These are phyloP conservation scores for Zonitis immaculata DNA, from an alignment of 2,888 invertebrate species.

Conservation along the genomic window DNA sequence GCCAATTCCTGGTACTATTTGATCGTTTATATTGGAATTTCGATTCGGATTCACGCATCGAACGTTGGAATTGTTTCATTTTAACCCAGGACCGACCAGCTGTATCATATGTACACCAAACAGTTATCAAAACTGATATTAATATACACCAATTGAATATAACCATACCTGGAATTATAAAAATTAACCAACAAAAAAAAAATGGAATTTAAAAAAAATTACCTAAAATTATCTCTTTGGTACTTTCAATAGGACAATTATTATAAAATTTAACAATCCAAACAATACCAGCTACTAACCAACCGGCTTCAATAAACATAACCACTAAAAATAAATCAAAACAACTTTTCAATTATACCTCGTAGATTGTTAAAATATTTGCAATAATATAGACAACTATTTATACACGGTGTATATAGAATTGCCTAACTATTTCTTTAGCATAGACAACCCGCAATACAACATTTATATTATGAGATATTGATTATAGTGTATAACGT, in stretches of 20 bases:
- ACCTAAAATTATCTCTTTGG: slow-evolving; percentile 73
- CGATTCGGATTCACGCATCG: slow-evolving; percentile 72
- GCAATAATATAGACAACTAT: background rate
- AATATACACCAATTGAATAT: slow-evolving; percentile 74
- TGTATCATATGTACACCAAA: slow-evolving; percentile 83
- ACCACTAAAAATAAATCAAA: slow-evolving; percentile 52
- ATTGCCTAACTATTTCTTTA: no score
- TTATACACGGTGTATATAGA: no score
- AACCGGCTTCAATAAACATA: slow-evolving; percentile 67
- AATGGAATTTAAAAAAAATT: slow-evolving; percentile 18
- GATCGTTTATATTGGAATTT: slow-evolving; percentile 71
- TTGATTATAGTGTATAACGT: background rate
- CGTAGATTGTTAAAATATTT: no score
- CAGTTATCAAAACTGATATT: slow-evolving; percentile 66
- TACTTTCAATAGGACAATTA: slow-evolving; percentile 61
- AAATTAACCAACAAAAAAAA: background rate
- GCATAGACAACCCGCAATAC: no score
- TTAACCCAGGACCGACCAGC: slow-evolving; percentile 89
- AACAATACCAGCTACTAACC: slow-evolving; percentile 67
- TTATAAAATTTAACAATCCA: slow-evolving; percentile 68
- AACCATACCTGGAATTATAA: slow-evolving; percentile 58
- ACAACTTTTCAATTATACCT: background rate
- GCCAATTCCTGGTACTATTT: slow-evolving; percentile 76
- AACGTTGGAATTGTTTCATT: slow-evolving; percentile 82
- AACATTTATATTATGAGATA: no score